Percentiles rank a stretch among this genome's conserved stretches.
Evolutionary conservation across 2,797 vertebrate species (phyloP).

Genomic region (Acipenser oxyrinchus): DNA sequence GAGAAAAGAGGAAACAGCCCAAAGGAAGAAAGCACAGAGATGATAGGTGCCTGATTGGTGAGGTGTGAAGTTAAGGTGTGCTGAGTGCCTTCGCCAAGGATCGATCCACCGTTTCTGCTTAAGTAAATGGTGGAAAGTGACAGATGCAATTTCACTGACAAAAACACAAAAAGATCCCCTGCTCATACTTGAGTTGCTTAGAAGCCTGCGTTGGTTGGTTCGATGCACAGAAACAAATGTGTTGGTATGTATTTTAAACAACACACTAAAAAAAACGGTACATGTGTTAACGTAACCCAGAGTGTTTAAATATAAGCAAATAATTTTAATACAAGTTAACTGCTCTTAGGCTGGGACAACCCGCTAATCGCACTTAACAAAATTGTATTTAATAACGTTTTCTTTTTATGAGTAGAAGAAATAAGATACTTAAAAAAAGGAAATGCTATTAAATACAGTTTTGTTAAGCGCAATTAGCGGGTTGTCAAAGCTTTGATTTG

Average conservation of each 20-base stretch:
- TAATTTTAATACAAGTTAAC: not conserved
- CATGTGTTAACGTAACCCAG: not conserved
- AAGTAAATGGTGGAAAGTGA: conserved; percentile 18
- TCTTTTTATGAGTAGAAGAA: no score
- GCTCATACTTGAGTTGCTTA: not conserved
- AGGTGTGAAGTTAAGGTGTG: conserved; percentile 50
- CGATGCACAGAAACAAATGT: not conserved
- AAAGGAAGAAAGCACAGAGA: conserved; percentile 26
- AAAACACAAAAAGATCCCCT: conserved; percentile 2
- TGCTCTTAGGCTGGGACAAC: no score
- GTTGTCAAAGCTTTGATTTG: no score
- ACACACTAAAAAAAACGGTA: not conserved
- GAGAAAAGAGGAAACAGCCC: conserved; percentile 12
- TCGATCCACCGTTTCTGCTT: conserved; percentile 11
- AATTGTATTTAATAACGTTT: no score
- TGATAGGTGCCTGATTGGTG: conserved; percentile 45
- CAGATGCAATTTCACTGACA: conserved; percentile 16
- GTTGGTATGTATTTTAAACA: not conserved
- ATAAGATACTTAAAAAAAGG: no score
- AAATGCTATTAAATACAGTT: no score
- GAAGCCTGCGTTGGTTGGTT: not conserved
- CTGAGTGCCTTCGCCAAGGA: conserved; percentile 22
- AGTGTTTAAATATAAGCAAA: not conserved
- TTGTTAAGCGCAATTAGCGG: no score
- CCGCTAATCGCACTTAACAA: no score